Base-by-base conservation (phyloP, 2,113 vertebrate genomes). In the Puffinus mauretanicus region DNA sequence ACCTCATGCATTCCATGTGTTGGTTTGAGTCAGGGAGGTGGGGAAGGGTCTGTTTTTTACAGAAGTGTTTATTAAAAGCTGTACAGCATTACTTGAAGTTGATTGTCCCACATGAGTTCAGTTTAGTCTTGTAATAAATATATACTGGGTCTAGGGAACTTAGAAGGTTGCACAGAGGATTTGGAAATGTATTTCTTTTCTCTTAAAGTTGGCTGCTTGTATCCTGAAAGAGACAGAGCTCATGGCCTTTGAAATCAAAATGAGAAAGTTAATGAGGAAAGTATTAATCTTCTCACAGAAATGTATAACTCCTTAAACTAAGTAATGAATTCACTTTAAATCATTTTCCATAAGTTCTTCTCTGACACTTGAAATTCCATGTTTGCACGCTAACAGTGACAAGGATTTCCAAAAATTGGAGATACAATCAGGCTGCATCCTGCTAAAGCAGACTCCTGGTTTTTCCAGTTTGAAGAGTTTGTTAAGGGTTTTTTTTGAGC, bases 271-370 rank as follows among this genome's bases (percentile, higher is more conserved):
- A 95, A 82, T 57, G 58, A 94, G 51, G 57, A 92, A 91, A 93
- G 38, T 52, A 90, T 71, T 79, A 94, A 96, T 95, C 71, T 85
- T 95, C 64, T 91, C 67, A 60, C 24, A 94, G 70, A 93, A 90
- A 92, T 94, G 14, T 91, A 32, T 17, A 75, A 64, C 29, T 92
- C n/a, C 7, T 26, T 82, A n/a, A 62, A 88, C 16, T 84, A 94
- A 84, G 27, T 66, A 89, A 93, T 94, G 42, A 62, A 96, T 91
- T 88, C 5, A 30, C 22, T 84, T 97, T 66, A 73, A 96, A 77
- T 95, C 8, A 94, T 96, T 96, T 97, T 92, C 47, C 16, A 16
- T 75, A 82, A 85, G 34, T 87, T 77, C 55, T 85, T 82, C 54
- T 67, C 55, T 76, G 90, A 82, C 52, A 83, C 42, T 71, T 77